Base-by-base conservation (phyloP, 2,888 invertebrate genomes). In the Metacarcinus magister region DNA sequence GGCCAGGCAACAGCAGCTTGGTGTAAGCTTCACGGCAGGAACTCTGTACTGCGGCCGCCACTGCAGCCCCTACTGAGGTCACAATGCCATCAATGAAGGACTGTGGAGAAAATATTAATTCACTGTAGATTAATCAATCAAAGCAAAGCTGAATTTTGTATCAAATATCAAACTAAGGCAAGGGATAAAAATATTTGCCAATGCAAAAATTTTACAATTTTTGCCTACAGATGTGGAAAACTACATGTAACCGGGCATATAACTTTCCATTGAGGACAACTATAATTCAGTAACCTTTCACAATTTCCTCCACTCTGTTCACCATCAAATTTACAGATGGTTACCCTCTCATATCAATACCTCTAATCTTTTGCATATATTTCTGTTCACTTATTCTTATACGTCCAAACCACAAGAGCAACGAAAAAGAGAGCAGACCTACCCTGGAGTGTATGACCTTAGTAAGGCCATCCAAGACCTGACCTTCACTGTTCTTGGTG, bases 1-100 rank as follows among this genome's bases (percentile, higher is more conserved):
- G 98, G 60, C 98, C 98, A 3, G 99, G 99, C 97, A 99, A 98
- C 92, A 99, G 98, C 97, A 98, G 98, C 97, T 98, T 98, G 91
- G 98, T 98, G 97, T 99, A 98, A 46, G 98, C 98, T 95, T 99
- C 98, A 97, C 98, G 98, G 97, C 99, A 99, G 23, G 98, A 98
- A 3, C 98, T 98, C 97, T 98, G 98, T 23, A 99, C 98, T 0
- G 98, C 98, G 97, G 98, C 98, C 5, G 98, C 98, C 54, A 99
- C 98, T 0, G 98, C 98, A 87, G 98, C 97, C 96, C 98, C 98
- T 95, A 99, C 98, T 0, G 98, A 98, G 97, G 99, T 99, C 97
- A 98, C 98, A 93, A 99, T 98, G 8, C 67, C 95, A 75, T 95
- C 96, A 46, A 95, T 44, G 60, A 97, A 95, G 16, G 90, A 67